Evolutionary conservation across 2,797 vertebrate genomes (phyloP).

Genomic region (Sus cebifrons): DNA sequence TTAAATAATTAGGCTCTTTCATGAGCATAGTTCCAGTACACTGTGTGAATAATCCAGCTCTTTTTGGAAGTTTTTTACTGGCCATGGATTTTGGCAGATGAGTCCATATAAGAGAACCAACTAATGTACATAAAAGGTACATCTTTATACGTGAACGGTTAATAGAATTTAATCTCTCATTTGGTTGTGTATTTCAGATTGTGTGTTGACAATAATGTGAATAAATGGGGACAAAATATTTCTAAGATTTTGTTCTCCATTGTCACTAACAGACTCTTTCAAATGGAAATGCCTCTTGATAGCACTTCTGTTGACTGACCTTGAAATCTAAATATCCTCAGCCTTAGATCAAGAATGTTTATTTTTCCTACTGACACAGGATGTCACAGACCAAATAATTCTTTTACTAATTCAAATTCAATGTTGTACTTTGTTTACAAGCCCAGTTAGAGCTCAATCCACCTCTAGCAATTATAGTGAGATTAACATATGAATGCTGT

Average conservation of each 20-base stretch:
- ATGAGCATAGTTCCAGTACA: not conserved
- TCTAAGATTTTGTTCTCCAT: not conserved
- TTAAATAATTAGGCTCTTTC: not conserved
- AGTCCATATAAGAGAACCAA: not conserved
- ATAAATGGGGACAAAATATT: slow-evolving; percentile 2
- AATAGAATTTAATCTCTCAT: not conserved
- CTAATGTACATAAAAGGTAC: slow-evolving; percentile 11
- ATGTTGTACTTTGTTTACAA: slow-evolving; percentile 67
- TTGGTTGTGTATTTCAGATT: slow-evolving; percentile 50
- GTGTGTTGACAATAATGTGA: not conserved
- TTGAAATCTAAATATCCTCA: slow-evolving; percentile 28
- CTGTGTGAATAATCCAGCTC: not conserved
- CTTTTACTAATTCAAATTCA: slow-evolving; percentile 58
- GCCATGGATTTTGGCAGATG: not conserved
- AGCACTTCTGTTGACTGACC: not conserved
- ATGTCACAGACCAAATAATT: not conserved
- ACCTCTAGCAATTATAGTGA: slow-evolving; percentile 65
- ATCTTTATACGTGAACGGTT: not conserved
- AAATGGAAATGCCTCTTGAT: not conserved
- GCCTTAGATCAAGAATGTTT: not conserved
- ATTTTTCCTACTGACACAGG: not conserved
- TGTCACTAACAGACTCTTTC: slow-evolving; percentile 17
- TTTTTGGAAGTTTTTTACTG: slow-evolving; percentile 11
- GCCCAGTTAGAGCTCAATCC: slow-evolving; percentile 39
- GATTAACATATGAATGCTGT: slow-evolving; percentile 41